Base-by-base conservation (phyloP, 2,888 invertebrate species). In the Torymus tubicola region DNA sequence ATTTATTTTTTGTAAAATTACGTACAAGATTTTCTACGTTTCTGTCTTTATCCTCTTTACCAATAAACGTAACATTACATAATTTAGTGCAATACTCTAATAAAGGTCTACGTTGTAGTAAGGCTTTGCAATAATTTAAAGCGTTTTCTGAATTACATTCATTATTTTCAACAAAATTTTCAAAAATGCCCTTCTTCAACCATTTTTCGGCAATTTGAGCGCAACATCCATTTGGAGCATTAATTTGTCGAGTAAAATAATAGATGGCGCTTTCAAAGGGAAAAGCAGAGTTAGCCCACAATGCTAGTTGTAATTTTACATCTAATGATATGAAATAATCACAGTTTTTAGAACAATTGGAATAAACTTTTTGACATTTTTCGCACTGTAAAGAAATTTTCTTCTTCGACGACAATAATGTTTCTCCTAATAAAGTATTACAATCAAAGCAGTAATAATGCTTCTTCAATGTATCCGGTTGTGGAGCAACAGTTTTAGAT, bases 271-370 rank as follows among this genome's bases (percentile, higher is more conserved):
- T 82, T 75, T 83, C 83, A 78, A 75, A 79, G 14, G 81, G 78
- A 75, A 80, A 83, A 24, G 83, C 78, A 18, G 82, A 82, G 18
- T 68, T 82, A 14, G 81, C 70, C 81, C 83, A 84, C 52, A 83
- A 79, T 64, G 83, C 24, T 24, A 24, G 24, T 18, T 84, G 84
- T 58, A 82, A 82, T 76, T 82, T 74, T 42, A 82, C 61, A 63
- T 83, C 81, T 60, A 83, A n/a, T 18, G 61, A 69, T 13, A 80
- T 52, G 50, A 80, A 75, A 65, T 60, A 70, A 75, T 80, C 71
- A 14, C 18, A 8, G 55, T n/a, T 65, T 57, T 42, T 18, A 13
- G 57, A 50, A 18, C 16, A 24, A 21, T 67, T 21, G 1, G 63
- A 31, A 60, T 60, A 65, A 14, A 21, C 42, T 50, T 31, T 4